phyloP scores from a whole-genome alignment of 2,888 invertebrate genomes.

The Lutraria lutraria region DNA sequence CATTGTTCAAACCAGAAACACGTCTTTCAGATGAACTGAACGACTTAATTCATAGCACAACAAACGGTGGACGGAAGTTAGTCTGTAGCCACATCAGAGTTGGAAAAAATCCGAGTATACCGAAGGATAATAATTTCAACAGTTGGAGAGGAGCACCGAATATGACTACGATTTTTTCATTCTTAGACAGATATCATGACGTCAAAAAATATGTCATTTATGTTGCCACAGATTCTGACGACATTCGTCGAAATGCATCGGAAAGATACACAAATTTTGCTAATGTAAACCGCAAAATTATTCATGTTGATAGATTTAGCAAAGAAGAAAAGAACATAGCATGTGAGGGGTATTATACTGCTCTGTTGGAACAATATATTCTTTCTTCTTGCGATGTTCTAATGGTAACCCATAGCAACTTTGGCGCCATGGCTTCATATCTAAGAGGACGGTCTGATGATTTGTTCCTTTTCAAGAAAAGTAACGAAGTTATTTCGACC shows the following conservation, averaged over 20 bases:
- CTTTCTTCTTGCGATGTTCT: conserved; percentile 54
- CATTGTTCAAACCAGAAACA: conserved; percentile 38
- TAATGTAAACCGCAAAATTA: conserved; percentile 29
- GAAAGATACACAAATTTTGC: conserved; percentile 15
- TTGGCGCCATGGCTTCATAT: conserved; percentile 55
- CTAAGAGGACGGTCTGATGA: conserved; percentile 35
- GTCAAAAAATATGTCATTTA: conserved; percentile 35
- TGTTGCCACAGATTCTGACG: conserved; percentile 55
- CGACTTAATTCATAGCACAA: not conserved
- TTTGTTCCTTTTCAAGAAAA: conserved; percentile 34
- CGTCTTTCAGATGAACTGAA: not conserved
- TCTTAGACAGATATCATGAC: conserved; percentile 34
- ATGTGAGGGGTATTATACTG: conserved; percentile 49
- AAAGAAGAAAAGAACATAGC: not conserved
- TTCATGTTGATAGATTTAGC: conserved; percentile 45
- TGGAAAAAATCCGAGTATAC: conserved; percentile 8
- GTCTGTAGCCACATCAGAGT: conserved; percentile 54
- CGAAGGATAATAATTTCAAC: conserved; percentile 29
- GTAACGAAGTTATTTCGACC: conserved; percentile 20
- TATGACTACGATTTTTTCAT: conserved; percentile 23
- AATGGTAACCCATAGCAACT: conserved; percentile 52
- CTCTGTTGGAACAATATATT: conserved; percentile 52
- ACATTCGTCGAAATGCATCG: conserved; percentile 11
- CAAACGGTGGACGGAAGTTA: not conserved
- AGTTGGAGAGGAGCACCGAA: conserved; percentile 28